Evolutionary conservation across 2,888 invertebrate species (phyloP).

Genomic region (Diadegma fenestrale): DNA sequence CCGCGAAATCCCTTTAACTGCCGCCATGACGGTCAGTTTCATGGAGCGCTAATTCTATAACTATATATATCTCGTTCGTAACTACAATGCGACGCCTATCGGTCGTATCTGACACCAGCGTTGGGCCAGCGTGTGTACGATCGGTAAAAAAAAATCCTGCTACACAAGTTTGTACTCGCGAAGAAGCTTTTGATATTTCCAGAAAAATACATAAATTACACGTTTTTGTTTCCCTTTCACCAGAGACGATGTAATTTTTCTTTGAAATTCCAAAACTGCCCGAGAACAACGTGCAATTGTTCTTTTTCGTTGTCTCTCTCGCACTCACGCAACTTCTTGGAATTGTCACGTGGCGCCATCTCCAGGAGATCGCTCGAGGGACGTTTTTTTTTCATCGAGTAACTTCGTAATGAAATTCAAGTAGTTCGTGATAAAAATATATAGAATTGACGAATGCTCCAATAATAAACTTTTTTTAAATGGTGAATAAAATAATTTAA

Average conservation of each 20-base stretch:
- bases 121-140: no score
- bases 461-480: constrained; percentile 7
- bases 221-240: no score
- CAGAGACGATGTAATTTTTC: no score
- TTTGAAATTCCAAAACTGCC: no score
- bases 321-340: neutral
- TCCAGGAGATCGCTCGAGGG: neutral
- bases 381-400: neutral
- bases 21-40: neutral
- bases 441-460: neutral
- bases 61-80: neutral
- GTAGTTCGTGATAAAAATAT: constrained; percentile 7
- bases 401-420: neutral
- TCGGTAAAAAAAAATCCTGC: no score
- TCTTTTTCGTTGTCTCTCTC: no score
- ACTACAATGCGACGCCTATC: neutral
- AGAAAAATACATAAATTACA: no score
- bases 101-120: neutral
- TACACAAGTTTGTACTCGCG: no score
- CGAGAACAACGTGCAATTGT: no score
- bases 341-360: neutral
- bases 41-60: neutral
- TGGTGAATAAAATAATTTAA: constrained; percentile 14
- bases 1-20: neutral
- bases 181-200: no score